Evolutionary conservation across 23 tunicate genomes (phyloP), one percentile per base, ranked within the genome.

Genomic region (Styela clava): DNA sequence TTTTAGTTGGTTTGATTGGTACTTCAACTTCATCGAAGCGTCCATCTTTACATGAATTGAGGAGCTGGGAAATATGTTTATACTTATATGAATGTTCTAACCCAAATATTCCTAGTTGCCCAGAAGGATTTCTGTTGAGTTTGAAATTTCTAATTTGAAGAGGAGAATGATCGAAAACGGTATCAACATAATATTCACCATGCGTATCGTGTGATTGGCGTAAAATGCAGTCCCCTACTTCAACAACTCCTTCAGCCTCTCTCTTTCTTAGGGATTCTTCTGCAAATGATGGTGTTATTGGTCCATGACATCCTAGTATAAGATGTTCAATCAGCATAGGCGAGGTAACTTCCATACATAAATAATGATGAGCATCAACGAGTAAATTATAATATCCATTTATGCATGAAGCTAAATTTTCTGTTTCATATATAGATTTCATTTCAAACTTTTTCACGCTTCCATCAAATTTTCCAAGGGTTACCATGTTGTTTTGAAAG

Each of bases 331-430:
- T 81, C 31, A 84, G 26, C 18, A 63, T 31, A 24, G 89, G 89
- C 0, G 93, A 77, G 52, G 79, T 61, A 20, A 93, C 71, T 20
- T 80, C 77, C 33, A 76, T 78, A 69, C 87, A 82, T 33, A 93
- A 36, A 36, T 84, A 93, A 70, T 87, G 84, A 44, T 93, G 93
- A 2, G 89, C 76, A 74, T 93, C 98, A 25, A 89, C 90, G 16
- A 86, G 74, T 1, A 93, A 82, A 35, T 56, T 33, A 52, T 93
- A 87, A 73, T 93, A 93, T 3, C 98, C 98, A 62, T 93, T 87
- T 29, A 93, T 78, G 61, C 98, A 84, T 26, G 93, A 82, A 69
- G 93, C 98, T 12, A 93, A 62, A 74, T 83, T 88, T 32, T 87
- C 94, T 29, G 93, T 92, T 35, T 77, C 86, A 3, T 19, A n/a